Percentiles rank a stretch among this genome's conserved stretches.
phyloP scores from a whole-genome alignment of 2,888 invertebrate genomes.

The Lordiphosa fenestrarum region DNA sequence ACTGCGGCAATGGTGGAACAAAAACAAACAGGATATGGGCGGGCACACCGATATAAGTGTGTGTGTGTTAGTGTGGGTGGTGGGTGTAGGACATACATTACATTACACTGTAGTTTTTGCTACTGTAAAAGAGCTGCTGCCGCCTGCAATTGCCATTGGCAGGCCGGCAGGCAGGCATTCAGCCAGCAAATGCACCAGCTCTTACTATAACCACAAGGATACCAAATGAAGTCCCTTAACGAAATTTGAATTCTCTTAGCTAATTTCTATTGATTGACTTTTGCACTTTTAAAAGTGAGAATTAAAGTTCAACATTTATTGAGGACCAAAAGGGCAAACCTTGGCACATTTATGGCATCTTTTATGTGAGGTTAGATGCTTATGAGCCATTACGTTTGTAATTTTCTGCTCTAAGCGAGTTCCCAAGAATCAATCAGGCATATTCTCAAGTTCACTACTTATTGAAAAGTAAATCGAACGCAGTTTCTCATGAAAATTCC shows the following conservation, averaged over 20 bases:
- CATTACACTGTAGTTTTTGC: conserved; percentile 57
- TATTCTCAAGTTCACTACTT: no score
- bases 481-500: no score
- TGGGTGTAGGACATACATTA: conserved; percentile 45
- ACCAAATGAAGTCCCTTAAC: not conserved
- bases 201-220: conserved; percentile 16
- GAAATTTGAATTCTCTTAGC: not conserved
- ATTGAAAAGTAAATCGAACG: no score
- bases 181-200: conserved; percentile 6
- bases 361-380: no score
- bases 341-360: no score
- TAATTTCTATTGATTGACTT: no score
- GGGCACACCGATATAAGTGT: conserved; percentile 42
- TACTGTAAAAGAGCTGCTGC: conserved; percentile 43
- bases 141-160: conserved; percentile 18
- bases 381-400: no score
- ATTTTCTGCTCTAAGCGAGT: no score
- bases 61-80: conserved; percentile 10
- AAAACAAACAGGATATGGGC: conserved; percentile 65
- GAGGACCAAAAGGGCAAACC: no score
- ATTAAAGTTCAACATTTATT: no score
- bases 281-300: no score
- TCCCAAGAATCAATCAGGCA: no score
- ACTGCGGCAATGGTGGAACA: conserved; percentile 39
- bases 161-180: conserved; percentile 14